Conservation (phyloP, 2,113 vertebrate species). For the Hippocampus zosterae region DNA sequence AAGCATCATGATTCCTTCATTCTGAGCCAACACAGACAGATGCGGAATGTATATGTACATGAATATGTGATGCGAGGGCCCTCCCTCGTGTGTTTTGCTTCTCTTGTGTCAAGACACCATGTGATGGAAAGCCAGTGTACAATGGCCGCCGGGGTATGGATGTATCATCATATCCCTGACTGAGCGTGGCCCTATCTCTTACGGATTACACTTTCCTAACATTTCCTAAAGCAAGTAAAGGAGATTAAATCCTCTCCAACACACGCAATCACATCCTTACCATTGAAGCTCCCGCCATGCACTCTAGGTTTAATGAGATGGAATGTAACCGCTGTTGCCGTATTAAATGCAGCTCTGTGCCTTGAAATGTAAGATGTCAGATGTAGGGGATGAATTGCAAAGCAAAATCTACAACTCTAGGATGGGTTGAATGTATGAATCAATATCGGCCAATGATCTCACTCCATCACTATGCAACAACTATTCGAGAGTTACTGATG, state of each 20-base stretch:
- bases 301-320: constrained; percentile 13
- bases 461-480: too few relatives aligned
- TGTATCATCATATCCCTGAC: constrained; percentile 36
- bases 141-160: constrained; percentile 29
- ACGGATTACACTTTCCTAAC: constrained; percentile 61
- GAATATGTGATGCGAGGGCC: constrained; percentile 8
- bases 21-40: constrained; percentile 30
- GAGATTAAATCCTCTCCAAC: constrained; percentile 46
- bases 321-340: background rate
- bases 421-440: background rate
- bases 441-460: background rate
- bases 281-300: background rate
- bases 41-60: background rate
- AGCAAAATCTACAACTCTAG: background rate
- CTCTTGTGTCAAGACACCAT: constrained; percentile 34
- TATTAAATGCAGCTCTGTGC: constrained; percentile 7
- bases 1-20: background rate
- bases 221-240: constrained; percentile 50
- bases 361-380: background rate
- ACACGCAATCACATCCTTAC: constrained; percentile 23
- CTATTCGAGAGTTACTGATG: too few relatives aligned
- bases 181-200: constrained; percentile 50
- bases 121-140: constrained; percentile 36
- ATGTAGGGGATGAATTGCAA: background rate
- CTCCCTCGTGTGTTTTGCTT: constrained; percentile 29